phyloP scores from a whole-genome alignment of 1,140 invertebrate genomes.

The Diprion similis region DNA sequence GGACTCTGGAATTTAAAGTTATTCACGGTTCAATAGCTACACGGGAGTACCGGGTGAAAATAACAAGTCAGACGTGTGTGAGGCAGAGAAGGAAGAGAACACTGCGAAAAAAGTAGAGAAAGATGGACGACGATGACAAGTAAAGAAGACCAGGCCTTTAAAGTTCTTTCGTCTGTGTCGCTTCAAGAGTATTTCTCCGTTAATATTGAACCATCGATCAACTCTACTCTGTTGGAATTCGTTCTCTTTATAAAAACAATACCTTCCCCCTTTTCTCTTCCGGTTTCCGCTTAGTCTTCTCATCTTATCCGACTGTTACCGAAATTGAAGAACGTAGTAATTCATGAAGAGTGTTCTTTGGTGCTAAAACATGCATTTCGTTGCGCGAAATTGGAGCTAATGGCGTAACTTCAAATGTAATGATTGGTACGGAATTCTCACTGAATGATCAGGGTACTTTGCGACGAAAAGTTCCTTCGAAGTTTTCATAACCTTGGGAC shows the following conservation, averaged over 20 bases:
- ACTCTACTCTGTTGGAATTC: background rate
- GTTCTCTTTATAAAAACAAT: background rate
- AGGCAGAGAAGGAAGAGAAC: background rate
- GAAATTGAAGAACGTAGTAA: too few species aligned
- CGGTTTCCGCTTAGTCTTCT: background rate
- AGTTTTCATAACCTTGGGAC: too few species aligned
- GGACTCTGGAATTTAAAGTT: background rate
- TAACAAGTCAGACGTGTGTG: background rate
- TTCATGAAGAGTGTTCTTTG: too few species aligned
- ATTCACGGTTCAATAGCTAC: conserved; percentile 1
- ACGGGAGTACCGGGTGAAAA: background rate
- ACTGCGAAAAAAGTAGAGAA: background rate
- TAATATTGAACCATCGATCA: background rate
- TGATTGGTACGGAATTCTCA: too few species aligned
- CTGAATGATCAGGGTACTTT: too few species aligned
- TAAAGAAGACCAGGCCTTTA: background rate
- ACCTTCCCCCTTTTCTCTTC: too few species aligned
- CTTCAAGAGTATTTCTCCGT: background rate
- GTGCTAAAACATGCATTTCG: too few species aligned
- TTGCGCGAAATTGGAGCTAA: too few species aligned
- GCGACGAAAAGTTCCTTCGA: too few species aligned
- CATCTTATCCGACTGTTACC: too few species aligned
- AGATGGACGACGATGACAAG: background rate
- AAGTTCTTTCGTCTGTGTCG: background rate
- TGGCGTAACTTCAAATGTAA: too few species aligned